Percentiles rank a stretch among this genome's conserved stretches.
These are phyloP conservation scores for Nomada ruficornis DNA, from an alignment of 2,888 invertebrate genomes.

Conservation along the genomic window DNA sequence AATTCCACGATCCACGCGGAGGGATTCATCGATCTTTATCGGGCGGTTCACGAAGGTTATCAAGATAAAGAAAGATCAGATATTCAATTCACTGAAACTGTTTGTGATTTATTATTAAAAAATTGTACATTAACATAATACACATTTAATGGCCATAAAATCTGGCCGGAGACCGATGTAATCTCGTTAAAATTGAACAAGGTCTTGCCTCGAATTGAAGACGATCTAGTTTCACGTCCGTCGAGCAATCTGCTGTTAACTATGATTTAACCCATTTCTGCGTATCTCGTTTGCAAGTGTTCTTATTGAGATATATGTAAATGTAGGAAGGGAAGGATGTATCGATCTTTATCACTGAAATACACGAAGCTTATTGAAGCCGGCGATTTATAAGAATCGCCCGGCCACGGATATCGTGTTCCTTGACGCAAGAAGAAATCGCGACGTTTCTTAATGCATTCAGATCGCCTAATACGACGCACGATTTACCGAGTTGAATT, in stretches of 20 bases:
- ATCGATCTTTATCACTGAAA: background rate
- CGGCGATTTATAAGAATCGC: background rate
- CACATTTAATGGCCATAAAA: slow-evolving; percentile 9
- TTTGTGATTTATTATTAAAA: background rate
- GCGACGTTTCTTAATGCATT: slow-evolving; percentile 4
- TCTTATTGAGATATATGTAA: background rate
- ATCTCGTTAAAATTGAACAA: slow-evolving; percentile 14
- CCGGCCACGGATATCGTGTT: slow-evolving; percentile 5
- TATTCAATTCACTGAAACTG: background rate
- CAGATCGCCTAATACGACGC: slow-evolving; percentile 16
- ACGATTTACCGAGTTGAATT: slow-evolving; percentile 40
- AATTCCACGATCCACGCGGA: slow-evolving; percentile 27
- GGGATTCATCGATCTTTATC: slow-evolving; percentile 36
- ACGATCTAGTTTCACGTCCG: slow-evolving; percentile 15
- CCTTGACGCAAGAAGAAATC: slow-evolving; percentile 1
- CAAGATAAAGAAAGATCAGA: background rate
- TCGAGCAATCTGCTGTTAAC: slow-evolving; percentile 13
- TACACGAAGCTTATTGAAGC: background rate
- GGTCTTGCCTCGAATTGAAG: slow-evolving; percentile 17
- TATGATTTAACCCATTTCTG: slow-evolving; percentile 1
- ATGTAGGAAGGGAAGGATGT: background rate
- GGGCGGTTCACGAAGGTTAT: slow-evolving; percentile 11
- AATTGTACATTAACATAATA: background rate
- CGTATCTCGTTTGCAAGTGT: background rate
- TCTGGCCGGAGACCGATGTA: background rate